Conservation (phyloP, 2,797 vertebrate genomes). For the Nyctibius grandis region DNA sequence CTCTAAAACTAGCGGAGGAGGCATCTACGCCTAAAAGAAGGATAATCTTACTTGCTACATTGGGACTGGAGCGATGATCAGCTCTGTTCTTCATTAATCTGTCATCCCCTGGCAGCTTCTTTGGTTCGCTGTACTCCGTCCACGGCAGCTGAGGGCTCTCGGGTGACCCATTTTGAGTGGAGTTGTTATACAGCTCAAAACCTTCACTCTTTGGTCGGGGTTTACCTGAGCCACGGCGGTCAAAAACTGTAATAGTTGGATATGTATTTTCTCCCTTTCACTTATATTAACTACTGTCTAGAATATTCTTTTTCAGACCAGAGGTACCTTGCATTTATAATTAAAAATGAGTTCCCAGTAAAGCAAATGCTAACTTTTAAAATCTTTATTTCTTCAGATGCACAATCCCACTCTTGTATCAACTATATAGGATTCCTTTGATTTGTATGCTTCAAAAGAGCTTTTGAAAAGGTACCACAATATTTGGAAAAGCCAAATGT, state of each 20-base stretch:
- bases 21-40: background rate
- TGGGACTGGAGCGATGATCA: constrained; percentile 97
- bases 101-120: constrained; percentile 89
- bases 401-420: background rate
- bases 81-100: constrained; percentile 90
- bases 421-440: background rate
- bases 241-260: constrained; percentile 79
- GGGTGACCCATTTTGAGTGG: constrained; percentile 90
- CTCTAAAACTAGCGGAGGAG: background rate
- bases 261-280: background rate
- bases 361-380: background rate
- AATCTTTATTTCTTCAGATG: background rate
- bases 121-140: constrained; percentile 92
- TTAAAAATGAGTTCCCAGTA: background rate
- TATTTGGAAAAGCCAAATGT: background rate
- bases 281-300: background rate
- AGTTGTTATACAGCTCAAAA: constrained; percentile 93
- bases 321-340: background rate
- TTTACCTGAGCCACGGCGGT: constrained; percentile 90
- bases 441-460: background rate
- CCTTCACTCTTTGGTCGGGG: constrained; percentile 97
- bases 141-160: constrained; percentile 91
- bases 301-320: background rate
- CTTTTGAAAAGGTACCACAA: background rate
- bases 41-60: constrained; percentile 84